Percentiles rank a stretch among this genome's conserved stretches.
Conservation (phyloP, 1,140 invertebrate genomes). For the Trichonephila clavata region DNA sequence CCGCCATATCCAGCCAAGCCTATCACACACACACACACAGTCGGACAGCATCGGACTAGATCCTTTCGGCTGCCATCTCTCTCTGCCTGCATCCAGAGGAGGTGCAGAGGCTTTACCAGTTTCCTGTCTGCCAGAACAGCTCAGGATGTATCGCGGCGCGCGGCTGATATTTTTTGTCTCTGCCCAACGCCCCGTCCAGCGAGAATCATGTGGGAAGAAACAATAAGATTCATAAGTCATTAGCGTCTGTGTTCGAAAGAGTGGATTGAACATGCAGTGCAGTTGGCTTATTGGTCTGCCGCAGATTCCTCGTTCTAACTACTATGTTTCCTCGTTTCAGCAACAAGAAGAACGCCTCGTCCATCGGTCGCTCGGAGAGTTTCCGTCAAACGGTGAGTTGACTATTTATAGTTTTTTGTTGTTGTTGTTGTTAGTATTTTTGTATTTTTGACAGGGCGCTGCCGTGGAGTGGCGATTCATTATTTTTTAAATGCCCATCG, state of each 20-base stretch:
- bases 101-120: background rate
- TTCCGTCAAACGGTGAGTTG: conserved; percentile 78
- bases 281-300: background rate
- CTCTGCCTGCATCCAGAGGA: background rate
- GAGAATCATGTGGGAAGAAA: background rate
- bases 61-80: background rate
- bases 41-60: background rate
- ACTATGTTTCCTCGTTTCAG: conserved; percentile 78
- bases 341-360: conserved; percentile 73
- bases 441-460: background rate
- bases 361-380: conserved; percentile 80
- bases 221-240: background rate
- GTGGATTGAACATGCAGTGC: conserved; percentile 37
- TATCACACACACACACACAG: conserved; percentile 32
- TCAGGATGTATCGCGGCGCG: conserved; percentile 19
- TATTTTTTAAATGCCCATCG: background rate
- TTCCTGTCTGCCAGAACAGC: background rate
- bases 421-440: conserved; percentile 23
- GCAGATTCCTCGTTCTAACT: background rate
- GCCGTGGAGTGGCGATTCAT: background rate
- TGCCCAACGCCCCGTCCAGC: background rate
- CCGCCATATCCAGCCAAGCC: conserved; percentile 20
- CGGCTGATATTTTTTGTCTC: background rate
- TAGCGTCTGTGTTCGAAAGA: background rate
- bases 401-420: conserved; percentile 35